A percentile compares a stretch with the other conserved stretches of the same genome.
Conservation (phyloP, 2,888 invertebrate genomes). For the Chrysina gloriosa region DNA sequence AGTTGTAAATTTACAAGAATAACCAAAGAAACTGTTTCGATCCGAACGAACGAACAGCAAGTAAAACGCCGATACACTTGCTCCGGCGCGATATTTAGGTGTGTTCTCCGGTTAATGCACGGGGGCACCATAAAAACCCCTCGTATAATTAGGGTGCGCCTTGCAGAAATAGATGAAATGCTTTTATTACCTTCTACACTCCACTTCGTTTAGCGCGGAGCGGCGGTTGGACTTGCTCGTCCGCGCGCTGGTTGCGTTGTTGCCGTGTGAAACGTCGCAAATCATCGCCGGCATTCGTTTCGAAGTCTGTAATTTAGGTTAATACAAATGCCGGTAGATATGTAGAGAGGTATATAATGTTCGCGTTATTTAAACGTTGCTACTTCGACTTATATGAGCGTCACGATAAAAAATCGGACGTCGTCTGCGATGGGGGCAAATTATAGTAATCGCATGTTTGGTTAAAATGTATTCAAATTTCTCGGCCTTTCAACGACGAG, state of each 20-base stretch:
- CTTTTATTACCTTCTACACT: constrained; percentile 45
- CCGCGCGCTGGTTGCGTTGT: not conserved
- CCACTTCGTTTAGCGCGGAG: constrained; percentile 35
- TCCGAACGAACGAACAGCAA: too few species aligned
- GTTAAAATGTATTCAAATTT: constrained; percentile 17
- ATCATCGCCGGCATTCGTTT: not conserved
- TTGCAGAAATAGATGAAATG: constrained; percentile 46
- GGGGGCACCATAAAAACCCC: constrained; percentile 46
- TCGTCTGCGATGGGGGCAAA: not conserved
- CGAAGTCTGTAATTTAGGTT: constrained; percentile 26
- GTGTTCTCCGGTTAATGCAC: constrained; percentile 46
- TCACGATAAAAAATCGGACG: not conserved
- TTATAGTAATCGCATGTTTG: not conserved
- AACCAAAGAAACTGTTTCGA: too few species aligned
- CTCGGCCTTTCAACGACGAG: too few species aligned
- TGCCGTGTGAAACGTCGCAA: constrained; percentile 6
- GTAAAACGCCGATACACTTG: too few species aligned
- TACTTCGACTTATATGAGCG: not conserved
- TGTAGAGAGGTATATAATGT: constrained; percentile 5
- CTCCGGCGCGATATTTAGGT: constrained; percentile 46
- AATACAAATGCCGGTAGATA: constrained; percentile 18
- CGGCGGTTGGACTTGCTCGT: not conserved
- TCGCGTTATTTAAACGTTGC: not conserved
- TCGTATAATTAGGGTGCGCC: constrained; percentile 47
- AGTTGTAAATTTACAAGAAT: too few species aligned